Evolutionary conservation across 2,113 vertebrate genomes (phyloP).

Genomic region (Nanger granti): DNA sequence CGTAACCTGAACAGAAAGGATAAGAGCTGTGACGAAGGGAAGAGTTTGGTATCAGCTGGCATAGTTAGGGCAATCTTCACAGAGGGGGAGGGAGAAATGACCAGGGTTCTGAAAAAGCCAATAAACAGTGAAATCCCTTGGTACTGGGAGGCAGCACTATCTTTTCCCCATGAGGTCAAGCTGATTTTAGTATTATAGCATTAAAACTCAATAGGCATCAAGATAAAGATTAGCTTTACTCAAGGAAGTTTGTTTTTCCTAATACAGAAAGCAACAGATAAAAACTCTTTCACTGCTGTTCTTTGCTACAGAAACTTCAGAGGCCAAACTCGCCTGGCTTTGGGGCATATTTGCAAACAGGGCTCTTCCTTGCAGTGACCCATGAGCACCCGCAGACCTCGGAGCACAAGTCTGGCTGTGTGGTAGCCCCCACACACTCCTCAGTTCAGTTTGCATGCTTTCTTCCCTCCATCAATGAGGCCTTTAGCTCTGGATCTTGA

Average conservation of each 20-base stretch:
- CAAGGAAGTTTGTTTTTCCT: not conserved
- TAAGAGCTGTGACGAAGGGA: not conserved
- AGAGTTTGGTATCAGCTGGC: not conserved
- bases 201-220: not conserved
- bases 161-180: not conserved
- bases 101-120: not conserved
- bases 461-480: not conserved
- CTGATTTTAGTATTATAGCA: not conserved
- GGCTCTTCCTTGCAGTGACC: not conserved
- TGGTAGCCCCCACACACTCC: not conserved
- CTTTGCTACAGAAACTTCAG: not conserved
- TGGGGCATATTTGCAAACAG: not conserved
- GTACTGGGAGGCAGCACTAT: not conserved
- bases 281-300: not conserved
- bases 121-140: not conserved
- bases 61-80: not conserved
- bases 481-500: conserved; percentile 49
- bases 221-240: not conserved
- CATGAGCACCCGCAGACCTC: not conserved
- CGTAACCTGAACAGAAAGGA: accelerated
- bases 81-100: not conserved
- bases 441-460: conserved; percentile 14
- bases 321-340: not conserved
- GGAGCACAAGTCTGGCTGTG: not conserved
- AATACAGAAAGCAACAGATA: not conserved